Base-by-base conservation (phyloP, 2,113 vertebrate genomes). In the Oophaga pumilio region DNA sequence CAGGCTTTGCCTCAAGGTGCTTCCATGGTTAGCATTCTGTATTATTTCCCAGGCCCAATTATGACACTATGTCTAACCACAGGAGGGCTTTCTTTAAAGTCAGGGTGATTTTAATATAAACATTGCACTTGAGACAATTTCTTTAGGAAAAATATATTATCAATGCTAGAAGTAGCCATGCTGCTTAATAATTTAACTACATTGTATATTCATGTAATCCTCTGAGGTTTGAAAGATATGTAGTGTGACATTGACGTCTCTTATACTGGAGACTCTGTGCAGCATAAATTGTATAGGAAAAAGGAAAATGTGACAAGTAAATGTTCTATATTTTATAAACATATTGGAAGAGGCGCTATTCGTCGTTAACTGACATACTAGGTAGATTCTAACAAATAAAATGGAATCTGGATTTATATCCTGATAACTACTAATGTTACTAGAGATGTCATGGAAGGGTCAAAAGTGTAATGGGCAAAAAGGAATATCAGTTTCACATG, bases 61-160 rank as follows among this genome's bases (percentile, higher is more conserved):
- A 57, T 57, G 53, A 79, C 76, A 79, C 76, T 8, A 28, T 57
- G 53, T 79, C 24, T 52, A 66, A 52, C 22, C 43, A 66, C 43
- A 49, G 79, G 26, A 22, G n/a, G 43, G 26, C 52, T 82, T 49
- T 59, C n/a, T 64, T 69, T 83, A 52, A 69, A 68, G 43, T 26
- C n/a, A n/a, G 81, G 20, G 81, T 24, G 66, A 62, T 84, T 59
- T 62, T 76, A 85, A 76, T 71, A 71, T 71, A 53, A 85, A 85
- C 74, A 76, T 49, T 85, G 56, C 26, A 76, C 60, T 76, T 85
- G 71, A 60, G 56, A 56, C 53, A 33, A 57, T 73, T 59, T 73
- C 52, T 76, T 85, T 76, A 22, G 68, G 24, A 56, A 57, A 53
- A 52, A 74, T 85, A 33, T 24, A 85, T 57, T 24, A 28, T 57